Percentiles rank a stretch among this genome's conserved stretches.
These are phyloP conservation scores for Labroides dimidiatus DNA, from an alignment of 2,797 vertebrate species.

Conservation along the genomic window DNA sequence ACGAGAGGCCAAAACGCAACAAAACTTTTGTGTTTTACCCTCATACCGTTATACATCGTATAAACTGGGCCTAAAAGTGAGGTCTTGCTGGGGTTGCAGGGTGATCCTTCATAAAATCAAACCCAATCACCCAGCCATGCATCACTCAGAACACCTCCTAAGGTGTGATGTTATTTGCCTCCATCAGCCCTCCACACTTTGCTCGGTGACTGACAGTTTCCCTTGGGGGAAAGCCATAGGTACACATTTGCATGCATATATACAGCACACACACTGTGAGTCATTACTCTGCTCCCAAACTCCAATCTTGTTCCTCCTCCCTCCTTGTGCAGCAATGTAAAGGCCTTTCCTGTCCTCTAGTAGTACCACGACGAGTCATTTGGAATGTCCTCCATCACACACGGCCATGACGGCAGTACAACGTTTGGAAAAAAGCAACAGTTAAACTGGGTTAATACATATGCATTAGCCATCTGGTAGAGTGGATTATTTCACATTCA, in stretches of 20 bases:
- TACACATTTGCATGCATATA: slow-evolving; percentile 27
- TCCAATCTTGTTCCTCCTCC: background rate
- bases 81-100: background rate
- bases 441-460: slow-evolving; percentile 57
- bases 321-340: slow-evolving; percentile 8
- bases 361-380: slow-evolving; percentile 36
- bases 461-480: slow-evolving; percentile 56
- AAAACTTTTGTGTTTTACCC: too few species aligned
- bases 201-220: slow-evolving; percentile 26
- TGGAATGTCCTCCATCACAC: slow-evolving; percentile 45
- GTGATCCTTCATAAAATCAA: background rate
- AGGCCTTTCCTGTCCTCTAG: slow-evolving; percentile 39
- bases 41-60: too few species aligned
- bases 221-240: slow-evolving; percentile 1
- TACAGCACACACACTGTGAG: slow-evolving; percentile 10
- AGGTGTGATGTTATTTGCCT: slow-evolving; percentile 6
- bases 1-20: too few species aligned
- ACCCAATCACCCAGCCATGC: background rate
- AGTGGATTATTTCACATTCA: slow-evolving; percentile 46
- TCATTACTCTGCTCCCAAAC: slow-evolving; percentile 30
- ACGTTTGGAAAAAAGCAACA: slow-evolving; percentile 42
- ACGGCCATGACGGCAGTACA: slow-evolving; percentile 13
- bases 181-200: slow-evolving; percentile 3
- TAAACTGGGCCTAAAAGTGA: too few species aligned
- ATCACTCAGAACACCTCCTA: background rate